Evolutionary conservation across 1,140 invertebrate species (phyloP), one percentile per base, ranked within the genome.

Genomic region (Littorina saxatilis): DNA sequence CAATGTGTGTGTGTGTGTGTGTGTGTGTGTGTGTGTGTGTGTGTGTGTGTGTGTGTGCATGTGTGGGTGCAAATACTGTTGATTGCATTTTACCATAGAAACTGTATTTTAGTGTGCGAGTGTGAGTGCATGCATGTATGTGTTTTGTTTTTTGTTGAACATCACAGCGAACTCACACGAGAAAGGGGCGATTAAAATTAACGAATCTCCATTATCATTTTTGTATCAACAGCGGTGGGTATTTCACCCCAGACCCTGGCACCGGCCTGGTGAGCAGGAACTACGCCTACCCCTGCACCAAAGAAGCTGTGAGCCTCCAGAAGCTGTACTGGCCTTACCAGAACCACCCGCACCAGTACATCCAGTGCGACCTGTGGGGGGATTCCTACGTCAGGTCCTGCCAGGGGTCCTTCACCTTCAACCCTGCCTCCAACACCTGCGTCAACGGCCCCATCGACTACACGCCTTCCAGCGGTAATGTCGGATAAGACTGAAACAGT

Each of bases 321-420:
- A 70, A 76, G 20, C 47, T 82, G 35, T 82, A 47, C 39, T 77
- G 74, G 39, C 75, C 79, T 0, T 76, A 83, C 11, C 39, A 39
- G 17, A 82, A 79, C 17, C 73, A 83, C 75, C 79, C 66, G 7
- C 79, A 85, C 50, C 52, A 85, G 55, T 85, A 85, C 76, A 85
- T 85, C 37, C 84, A 85, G 40, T 85, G 84, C 70, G 84, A 85
- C 52, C 39, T 83, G 29, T 72, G 80, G 5, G 84, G 84, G 20
- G 43, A 63, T 17, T 47, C 72, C 32, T 82, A 79, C 77, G 27
- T 79, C 35, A 75, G 35, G 61, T 52, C 40, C 27, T 83, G 82
- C 29, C 58, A 80, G 55, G 11, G 39, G 1, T 52, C 74, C 35
- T 80, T 63, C 39, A 29, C 72, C 20, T 83, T 75, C 78, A 74